Evolutionary conservation across 1,140 invertebrate species (phyloP).

Genomic region (Charaxes varanes): DNA sequence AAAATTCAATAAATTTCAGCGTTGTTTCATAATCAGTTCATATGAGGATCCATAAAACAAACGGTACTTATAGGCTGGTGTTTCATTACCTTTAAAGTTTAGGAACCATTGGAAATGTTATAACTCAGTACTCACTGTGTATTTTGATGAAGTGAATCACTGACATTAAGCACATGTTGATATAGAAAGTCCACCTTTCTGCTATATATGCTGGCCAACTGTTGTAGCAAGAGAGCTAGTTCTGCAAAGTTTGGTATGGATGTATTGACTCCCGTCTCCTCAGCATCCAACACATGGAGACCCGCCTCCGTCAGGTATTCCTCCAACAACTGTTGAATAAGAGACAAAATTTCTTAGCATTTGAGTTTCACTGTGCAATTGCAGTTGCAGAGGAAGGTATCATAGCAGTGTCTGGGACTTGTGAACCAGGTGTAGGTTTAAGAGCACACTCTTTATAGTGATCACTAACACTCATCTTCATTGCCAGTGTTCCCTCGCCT

Average conservation of each 20-base stretch:
- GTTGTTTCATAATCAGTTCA: too few relatives aligned
- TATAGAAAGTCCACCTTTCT: slow-evolving; percentile 64
- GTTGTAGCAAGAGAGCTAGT: slow-evolving; percentile 59
- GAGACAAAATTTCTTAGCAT: too few relatives aligned
- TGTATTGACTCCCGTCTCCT: slow-evolving; percentile 17
- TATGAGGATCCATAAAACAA: not conserved
- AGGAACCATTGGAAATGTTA: too few relatives aligned
- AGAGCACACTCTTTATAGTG: too few relatives aligned
- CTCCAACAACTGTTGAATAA: slow-evolving; percentile 65
- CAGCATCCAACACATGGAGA: slow-evolving; percentile 49
- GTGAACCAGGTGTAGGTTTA: too few relatives aligned
- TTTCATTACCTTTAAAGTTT: not conserved
- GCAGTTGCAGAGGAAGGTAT: too few relatives aligned
- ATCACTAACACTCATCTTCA: too few relatives aligned
- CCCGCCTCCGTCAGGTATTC: slow-evolving; percentile 70
- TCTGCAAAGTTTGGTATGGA: slow-evolving; percentile 53
- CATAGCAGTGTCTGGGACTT: too few relatives aligned
- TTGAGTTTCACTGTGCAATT: too few relatives aligned
- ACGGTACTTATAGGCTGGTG: too few relatives aligned
- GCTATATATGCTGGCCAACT: slow-evolving; percentile 57
- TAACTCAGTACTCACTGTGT: slow-evolving; percentile 32
- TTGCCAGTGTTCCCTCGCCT: too few relatives aligned
- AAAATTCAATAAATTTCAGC: too few relatives aligned
- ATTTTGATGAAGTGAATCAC: slow-evolving; percentile 39
- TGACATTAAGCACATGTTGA: slow-evolving; percentile 49